phyloP scores from a whole-genome alignment of 2,888 invertebrate genomes.

The Pachymerium ferrugineum region DNA sequence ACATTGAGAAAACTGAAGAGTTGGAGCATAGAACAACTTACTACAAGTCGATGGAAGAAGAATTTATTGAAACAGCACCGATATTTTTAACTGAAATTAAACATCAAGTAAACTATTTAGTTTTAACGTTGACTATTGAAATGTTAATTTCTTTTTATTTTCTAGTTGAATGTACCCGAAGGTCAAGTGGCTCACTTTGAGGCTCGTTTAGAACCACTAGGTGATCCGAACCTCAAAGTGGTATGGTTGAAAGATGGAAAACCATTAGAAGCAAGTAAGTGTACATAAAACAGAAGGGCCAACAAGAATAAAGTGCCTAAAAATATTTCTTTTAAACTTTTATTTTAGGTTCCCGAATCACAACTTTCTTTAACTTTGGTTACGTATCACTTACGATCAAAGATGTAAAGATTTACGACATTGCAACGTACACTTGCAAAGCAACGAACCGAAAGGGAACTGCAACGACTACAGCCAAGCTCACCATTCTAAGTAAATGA shows the following conservation, averaged over 20 bases:
- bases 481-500: conserved; percentile 73
- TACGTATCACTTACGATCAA: conserved; percentile 91
- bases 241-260: conserved; percentile 91
- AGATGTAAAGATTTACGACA: conserved; percentile 81
- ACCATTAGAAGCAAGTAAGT: conserved; percentile 76
- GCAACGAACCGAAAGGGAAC: conserved; percentile 82
- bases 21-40: conserved; percentile 73
- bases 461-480: conserved; percentile 71
- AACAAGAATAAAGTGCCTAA: not conserved
- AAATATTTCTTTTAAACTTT: not conserved
- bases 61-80: conserved; percentile 73
- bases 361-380: conserved; percentile 89
- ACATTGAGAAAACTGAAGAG: conserved; percentile 86
- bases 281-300: not conserved
- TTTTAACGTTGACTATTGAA: not conserved
- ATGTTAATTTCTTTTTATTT: not conserved
- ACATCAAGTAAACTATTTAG: conserved; percentile 44
- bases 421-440: conserved; percentile 80
- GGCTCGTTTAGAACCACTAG: conserved; percentile 86
- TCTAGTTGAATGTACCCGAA: conserved; percentile 59
- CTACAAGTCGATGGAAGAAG: conserved; percentile 71
- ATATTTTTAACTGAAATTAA: conserved; percentile 84
- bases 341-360: conserved; percentile 67
- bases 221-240: conserved; percentile 80
- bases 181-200: conserved; percentile 94